phyloP scores from a whole-genome alignment of 2,888 invertebrate genomes.

The Clunio marinus region DNA sequence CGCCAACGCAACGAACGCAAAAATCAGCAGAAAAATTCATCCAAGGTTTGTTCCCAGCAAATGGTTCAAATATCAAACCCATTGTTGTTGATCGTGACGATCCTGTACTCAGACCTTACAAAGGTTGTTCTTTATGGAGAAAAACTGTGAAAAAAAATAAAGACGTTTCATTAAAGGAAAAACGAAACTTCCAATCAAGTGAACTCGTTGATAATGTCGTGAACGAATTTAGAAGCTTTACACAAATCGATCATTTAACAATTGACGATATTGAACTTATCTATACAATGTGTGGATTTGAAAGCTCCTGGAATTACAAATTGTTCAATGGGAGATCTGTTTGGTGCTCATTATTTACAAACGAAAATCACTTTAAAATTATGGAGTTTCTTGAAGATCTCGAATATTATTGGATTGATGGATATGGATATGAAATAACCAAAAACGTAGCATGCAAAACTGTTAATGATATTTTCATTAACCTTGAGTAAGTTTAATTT shows the following conservation, averaged over 20 bases:
- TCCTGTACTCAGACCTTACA: conserved; percentile 19
- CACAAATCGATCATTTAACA: neutral
- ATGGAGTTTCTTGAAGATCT: conserved; percentile 74
- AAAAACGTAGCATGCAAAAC: conserved; percentile 72
- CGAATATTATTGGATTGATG: conserved; percentile 76
- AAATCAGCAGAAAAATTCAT: conserved; percentile 4
- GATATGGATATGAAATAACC: conserved; percentile 71
- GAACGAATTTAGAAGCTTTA: conserved; percentile 3
- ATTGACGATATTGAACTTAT: conserved; percentile 51
- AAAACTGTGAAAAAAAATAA: conserved; percentile 22
- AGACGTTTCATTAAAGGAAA: conserved; percentile 6
- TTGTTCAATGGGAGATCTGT: conserved; percentile 56
- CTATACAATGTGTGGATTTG: conserved; percentile 72
- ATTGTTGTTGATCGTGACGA: conserved; percentile 14
- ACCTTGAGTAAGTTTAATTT: conserved; percentile 58
- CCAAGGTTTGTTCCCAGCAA: neutral
- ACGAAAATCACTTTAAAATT: conserved; percentile 55
- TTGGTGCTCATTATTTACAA: conserved; percentile 73
- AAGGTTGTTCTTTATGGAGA: conserved; percentile 22
- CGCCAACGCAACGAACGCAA: conserved; percentile 26
- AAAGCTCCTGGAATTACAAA: conserved; percentile 67
- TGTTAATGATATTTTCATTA: conserved; percentile 64
- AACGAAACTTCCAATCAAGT: neutral
- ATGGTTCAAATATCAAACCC: neutral
- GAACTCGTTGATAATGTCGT: neutral